These are phyloP conservation scores for Sycophila texana DNA, from an alignment of 2,888 invertebrate genomes.

Conservation along the genomic window DNA sequence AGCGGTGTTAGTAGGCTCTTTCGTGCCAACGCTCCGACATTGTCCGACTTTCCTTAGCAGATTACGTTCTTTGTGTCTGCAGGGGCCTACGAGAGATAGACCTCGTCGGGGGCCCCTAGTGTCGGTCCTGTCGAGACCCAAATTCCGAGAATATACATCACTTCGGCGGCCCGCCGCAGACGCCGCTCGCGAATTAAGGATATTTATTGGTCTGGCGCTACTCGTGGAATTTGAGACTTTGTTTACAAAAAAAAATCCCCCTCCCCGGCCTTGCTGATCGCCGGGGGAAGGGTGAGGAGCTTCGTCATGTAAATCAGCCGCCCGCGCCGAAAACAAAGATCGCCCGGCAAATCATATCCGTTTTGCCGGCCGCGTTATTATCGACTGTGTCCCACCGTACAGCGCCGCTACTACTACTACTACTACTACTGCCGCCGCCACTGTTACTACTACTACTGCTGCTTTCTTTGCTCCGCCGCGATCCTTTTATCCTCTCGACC, in stretches of 20 bases:
- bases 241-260: constrained; percentile 59
- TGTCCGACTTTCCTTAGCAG: constrained; percentile 34
- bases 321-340: constrained; percentile 5
- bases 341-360: not conserved
- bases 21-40: constrained; percentile 15
- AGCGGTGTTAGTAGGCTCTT: not conserved
- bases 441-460: not conserved
- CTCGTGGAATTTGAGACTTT: constrained; percentile 68
- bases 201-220: constrained; percentile 73
- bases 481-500: constrained; percentile 31
- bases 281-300: not conserved
- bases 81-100: constrained; percentile 57
- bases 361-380: constrained; percentile 28
- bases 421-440: not conserved
- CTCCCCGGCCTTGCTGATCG: not conserved
- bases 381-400: not conserved
- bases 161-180: constrained; percentile 59
- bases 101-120: constrained; percentile 46
- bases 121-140: constrained; percentile 45
- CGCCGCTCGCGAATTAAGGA: constrained; percentile 64
- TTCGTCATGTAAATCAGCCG: constrained; percentile 46
- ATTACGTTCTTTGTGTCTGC: constrained; percentile 45
- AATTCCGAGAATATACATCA: constrained; percentile 70
- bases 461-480: constrained; percentile 17
- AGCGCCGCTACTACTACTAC: not conserved